These are phyloP conservation scores for Drosophila parabipectinata DNA, from an alignment of 1,140 invertebrate species.

Conservation along the genomic window DNA sequence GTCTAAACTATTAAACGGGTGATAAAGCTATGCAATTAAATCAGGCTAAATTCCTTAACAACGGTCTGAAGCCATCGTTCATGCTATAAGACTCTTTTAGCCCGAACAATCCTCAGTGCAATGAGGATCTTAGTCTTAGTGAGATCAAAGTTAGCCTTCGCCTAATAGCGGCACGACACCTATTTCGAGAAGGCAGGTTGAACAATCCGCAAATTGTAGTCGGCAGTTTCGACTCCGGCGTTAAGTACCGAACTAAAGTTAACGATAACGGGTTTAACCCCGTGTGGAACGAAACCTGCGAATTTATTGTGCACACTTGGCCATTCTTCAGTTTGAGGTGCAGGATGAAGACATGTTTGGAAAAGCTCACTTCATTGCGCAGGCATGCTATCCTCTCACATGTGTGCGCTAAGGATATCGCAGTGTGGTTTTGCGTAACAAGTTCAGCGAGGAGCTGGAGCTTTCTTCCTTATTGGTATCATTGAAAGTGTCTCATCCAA, in stretches of 20 bases:
- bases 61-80: constrained; percentile 96
- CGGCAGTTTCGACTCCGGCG: constrained; percentile 93
- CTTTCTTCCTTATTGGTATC: constrained; percentile 93
- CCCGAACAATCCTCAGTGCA: constrained; percentile 88
- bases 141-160: constrained; percentile 89
- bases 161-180: constrained; percentile 95
- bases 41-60: constrained; percentile 95
- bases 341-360: constrained; percentile 99
- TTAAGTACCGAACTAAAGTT: constrained; percentile 93
- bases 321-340: constrained; percentile 95
- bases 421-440: constrained; percentile 95
- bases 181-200: constrained; percentile 93
- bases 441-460: constrained; percentile 96
- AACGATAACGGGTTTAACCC: too few relatives aligned
- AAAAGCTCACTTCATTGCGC: constrained; percentile 98
- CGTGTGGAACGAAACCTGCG: too few relatives aligned
- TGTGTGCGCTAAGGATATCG: constrained; percentile 93
- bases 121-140: constrained; percentile 88
- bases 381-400: constrained; percentile 95
- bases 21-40: constrained; percentile 98
- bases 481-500: constrained; percentile 36
- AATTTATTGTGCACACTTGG: constrained; percentile 86
- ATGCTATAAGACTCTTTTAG: constrained; percentile 94
- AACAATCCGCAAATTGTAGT: constrained; percentile 97
- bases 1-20: constrained; percentile 99